phyloP scores from a whole-genome alignment of 2,888 invertebrate genomes.

The Drosophila affinis region DNA sequence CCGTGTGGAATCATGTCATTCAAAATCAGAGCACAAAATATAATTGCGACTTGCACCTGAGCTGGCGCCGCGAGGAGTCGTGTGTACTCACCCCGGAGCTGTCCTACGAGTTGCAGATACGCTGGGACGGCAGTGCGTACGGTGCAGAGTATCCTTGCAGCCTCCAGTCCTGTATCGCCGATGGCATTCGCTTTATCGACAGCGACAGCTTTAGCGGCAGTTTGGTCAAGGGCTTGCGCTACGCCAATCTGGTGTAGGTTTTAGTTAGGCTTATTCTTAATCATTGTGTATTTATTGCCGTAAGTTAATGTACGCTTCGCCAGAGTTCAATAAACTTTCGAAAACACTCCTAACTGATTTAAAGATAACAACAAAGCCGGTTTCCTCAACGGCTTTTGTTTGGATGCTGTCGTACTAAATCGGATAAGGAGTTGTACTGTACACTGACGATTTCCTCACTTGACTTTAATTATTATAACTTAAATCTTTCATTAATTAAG shows the following conservation, averaged over 20 bases:
- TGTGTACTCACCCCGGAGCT: conserved; percentile 81
- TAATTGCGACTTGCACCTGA: conserved; percentile 82
- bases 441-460: too few species aligned
- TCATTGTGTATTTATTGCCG: conserved; percentile 62
- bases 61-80: conserved; percentile 73
- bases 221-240: conserved; percentile 81
- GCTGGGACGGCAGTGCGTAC: conserved; percentile 78
- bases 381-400: conserved; percentile 40
- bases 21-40: conserved; percentile 78
- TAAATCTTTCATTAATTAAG: too few species aligned
- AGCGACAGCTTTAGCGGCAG: conserved; percentile 78
- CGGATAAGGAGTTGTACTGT: background rate
- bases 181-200: conserved; percentile 80
- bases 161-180: conserved; percentile 77
- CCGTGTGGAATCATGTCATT: conserved; percentile 75
- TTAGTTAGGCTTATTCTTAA: conserved; percentile 41
- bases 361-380: conserved; percentile 51
- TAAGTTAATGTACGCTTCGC: conserved; percentile 61
- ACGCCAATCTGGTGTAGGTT: conserved; percentile 77
- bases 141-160: conserved; percentile 83
- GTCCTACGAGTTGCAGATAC: conserved; percentile 79
- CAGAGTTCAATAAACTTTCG: conserved; percentile 77
- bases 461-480: too few species aligned
- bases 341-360: conserved; percentile 35
- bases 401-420: conserved; percentile 14